Base-by-base conservation (phyloP, 1,140 invertebrate species). In the Onthophagus taurus region DNA sequence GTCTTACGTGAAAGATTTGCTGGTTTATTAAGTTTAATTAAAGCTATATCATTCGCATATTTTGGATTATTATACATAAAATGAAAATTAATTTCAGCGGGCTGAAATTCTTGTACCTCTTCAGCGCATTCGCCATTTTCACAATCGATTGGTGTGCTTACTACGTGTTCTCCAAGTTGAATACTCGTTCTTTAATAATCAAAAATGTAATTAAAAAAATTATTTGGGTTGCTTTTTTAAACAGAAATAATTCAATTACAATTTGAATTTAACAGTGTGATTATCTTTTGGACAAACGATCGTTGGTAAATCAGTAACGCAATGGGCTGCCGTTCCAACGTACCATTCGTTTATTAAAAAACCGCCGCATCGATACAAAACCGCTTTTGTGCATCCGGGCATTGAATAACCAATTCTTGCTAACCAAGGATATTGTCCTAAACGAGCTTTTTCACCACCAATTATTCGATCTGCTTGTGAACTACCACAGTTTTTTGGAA, bases 391-490 rank as follows among this genome's bases (percentile, higher is more conserved):
- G 17, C 38, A 41, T 2, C 14, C n/a, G 2, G 21, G 26, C 8
- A 20, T 31, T 29, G 7, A 5, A 24, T 82, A 84, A 16, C 77
- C 81, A 14, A 86, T 59, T 16, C 77, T 63, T 1, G 66, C 72
- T 38, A 83, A 68, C 81, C 81, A 85, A 0, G 80, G 80, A 60
- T 74, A 84, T 46, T 78, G 73, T 6, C 78, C 80, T 0, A 78
- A 53, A 0, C 58, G 54, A 1, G 76, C 76, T 31, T 72, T 66
- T 13, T 64, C 48, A 1, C 81, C 81, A 0, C 80, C 80, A 21
- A 82, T 72, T 35, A 83, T 78, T 9, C 78, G 65, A 42, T 76
- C 72, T 0, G 64, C 54, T 12, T 66, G 57, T 50, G 69, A 74
- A 8, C 69, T 61, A 0, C 78, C 78, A 44, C 78, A 81, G 1